Base-by-base conservation (phyloP, 2,888 invertebrate species). In the Eilema sororculum region DNA sequence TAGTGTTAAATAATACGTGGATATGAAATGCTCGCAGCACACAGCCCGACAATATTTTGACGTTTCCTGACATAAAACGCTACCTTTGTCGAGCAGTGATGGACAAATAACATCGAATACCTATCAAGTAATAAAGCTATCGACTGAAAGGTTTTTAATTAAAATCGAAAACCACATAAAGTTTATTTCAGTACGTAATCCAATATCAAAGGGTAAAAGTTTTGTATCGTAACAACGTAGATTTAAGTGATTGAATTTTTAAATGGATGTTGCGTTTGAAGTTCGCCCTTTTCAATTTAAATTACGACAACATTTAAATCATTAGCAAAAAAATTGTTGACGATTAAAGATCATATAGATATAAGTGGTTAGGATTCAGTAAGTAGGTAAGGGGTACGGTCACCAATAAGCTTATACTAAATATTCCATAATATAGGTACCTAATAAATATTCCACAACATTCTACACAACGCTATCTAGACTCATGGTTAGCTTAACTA, bases 81-180 rank as follows among this genome's bases (percentile, higher is more conserved):
- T 60, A 3, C 3, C 30, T n/a, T 10, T 46, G 30, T 13, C 22
- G 33, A 24, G 13, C 58, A 22, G 58, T 72, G 74, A 78, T 71
- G 69, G 73, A 76, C 79, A 75, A 68, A 71, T 60, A 67, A 79
- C 68, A 67, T 64, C 68, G 56, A 74, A 72, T 77, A 77, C 69
- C 73, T 74, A 78, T 74, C 52, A 75, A 76, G 75, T 72, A 76
- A 72, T 79, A 74, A 78, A 82, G 69, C 70, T 78, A 76, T 78
- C 75, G 68, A 69, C 63, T 41, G 20, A 78, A 82, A 85, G 72
- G 82, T 81, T 80, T 81, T 81, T 75, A 79, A 81, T 80, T 83
- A 79, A 79, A 79, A 72, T 22, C 58, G 62, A 59, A 75, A 65
- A 71, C 74, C 69, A 68, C 70, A 70, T 64, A 74, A 80, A 75